Base-by-base conservation (phyloP, 2,797 vertebrate genomes). In the Enteromius fasciolatus region DNA sequence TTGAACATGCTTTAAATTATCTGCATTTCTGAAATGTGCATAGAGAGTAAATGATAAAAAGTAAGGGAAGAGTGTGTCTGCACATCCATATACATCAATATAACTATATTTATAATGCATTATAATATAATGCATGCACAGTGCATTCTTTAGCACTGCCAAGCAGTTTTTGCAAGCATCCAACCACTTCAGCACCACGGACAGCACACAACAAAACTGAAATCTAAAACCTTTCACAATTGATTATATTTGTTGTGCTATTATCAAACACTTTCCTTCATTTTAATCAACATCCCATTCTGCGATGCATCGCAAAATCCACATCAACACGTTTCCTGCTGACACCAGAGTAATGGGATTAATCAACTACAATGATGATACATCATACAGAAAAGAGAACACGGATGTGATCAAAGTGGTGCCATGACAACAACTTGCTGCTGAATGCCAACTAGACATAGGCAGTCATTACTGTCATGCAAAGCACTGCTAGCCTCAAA, bases 321-420 rank as follows among this genome's bases (percentile, higher is more conserved):
- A 76, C 33, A 36, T 82, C 59, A 7, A 67, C 72, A 57, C 0
- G 28, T 76, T 67, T 76, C 46, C 72, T 67, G 46, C 50, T 75
- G 72, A 64, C 61, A 57, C 4, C 48, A 31, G 72, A 25, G 48
- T 67, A 82, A 82, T 54, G 18, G 70, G 61, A 82, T 82, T 82
- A 75, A 82, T 82, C 72, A 67, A 31, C 72, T 54, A 18, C 80
- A 76, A 44, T 82, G 72, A 67, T 4, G 61, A 75, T 54, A 74
- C 80, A 82, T 82, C 61, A 75, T 67, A 67, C 15, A 76, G 72
- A 82, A 67, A 67, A 57, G 59, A 75, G 80, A 81, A 41, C 4
- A 28, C 46, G 46, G 46, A 81, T 81, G 79, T 73, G 68, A 74
- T 81, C 80, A 74, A 64, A 81, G 80, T 31, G 61, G 61, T 75